Evolutionary conservation across 2,888 invertebrate species (phyloP).

Genomic region (Rhagophthalmus giganteus): DNA sequence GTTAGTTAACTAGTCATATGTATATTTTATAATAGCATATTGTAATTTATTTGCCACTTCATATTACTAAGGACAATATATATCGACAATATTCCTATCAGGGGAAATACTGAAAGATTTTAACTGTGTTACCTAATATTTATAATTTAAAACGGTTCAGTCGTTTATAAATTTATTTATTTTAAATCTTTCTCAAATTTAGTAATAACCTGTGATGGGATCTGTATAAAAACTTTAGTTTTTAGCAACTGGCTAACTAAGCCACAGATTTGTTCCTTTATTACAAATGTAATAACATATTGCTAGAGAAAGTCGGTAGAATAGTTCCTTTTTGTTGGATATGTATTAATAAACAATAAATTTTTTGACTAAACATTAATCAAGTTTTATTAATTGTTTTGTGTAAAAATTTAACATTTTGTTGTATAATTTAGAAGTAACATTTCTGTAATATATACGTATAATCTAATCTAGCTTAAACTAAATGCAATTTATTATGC

Average conservation of each 20-base stretch:
- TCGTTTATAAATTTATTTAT: neutral
- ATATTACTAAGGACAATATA: too few relatives aligned
- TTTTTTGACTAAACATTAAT: slow-evolving; percentile 4
- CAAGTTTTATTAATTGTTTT: neutral
- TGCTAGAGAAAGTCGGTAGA: slow-evolving; percentile 12
- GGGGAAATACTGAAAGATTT: too few relatives aligned
- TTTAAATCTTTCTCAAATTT: neutral
- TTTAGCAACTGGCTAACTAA: too few relatives aligned
- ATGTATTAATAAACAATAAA: slow-evolving; percentile 18
- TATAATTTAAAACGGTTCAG: too few relatives aligned
- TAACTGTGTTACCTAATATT: too few relatives aligned
- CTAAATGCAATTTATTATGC: neutral
- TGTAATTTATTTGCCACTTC: slow-evolving; percentile 1
- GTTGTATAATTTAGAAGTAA: neutral
- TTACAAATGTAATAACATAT: neutral
- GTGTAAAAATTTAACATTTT: neutral
- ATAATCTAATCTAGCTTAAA: neutral
- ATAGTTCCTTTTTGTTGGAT: slow-evolving; percentile 20
- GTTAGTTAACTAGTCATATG: slow-evolving; percentile 12
- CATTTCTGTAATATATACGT: neutral
- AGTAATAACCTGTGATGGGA: too few relatives aligned
- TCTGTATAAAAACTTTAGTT: too few relatives aligned
- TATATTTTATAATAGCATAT: slow-evolving; percentile 6
- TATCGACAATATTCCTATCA: too few relatives aligned
- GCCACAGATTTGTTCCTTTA: neutral